phyloP scores from a whole-genome alignment of 2,888 invertebrate genomes.

The Temnothorax ravouxi region DNA sequence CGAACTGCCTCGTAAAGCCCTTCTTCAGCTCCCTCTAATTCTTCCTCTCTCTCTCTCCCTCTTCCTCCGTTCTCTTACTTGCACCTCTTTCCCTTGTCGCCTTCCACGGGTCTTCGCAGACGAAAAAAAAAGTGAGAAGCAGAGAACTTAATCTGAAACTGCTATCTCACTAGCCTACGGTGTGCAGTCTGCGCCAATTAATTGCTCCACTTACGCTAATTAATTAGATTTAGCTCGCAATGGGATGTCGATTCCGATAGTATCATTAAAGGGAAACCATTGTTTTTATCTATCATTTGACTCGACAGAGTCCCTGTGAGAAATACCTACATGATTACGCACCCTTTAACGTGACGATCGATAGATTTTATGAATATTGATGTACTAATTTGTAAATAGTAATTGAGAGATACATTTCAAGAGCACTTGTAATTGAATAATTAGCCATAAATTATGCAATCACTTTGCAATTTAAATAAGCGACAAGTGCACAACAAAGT shows the following conservation, averaged over 20 bases:
- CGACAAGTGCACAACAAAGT: slow-evolving; percentile 3
- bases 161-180: slow-evolving; percentile 63
- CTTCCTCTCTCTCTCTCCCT: slow-evolving; percentile 39
- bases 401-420: slow-evolving; percentile 25
- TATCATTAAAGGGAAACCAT: slow-evolving; percentile 58
- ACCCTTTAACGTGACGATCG: background rate
- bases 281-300: slow-evolving; percentile 42
- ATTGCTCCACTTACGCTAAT: slow-evolving; percentile 83
- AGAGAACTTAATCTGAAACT: slow-evolving; percentile 78
- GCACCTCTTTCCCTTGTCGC: slow-evolving; percentile 60
- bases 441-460: slow-evolving; percentile 8
- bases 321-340: slow-evolving; percentile 4
- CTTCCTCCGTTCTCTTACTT: slow-evolving; percentile 48
- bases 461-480: slow-evolving; percentile 25
- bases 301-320: background rate
- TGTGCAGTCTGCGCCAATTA: slow-evolving; percentile 74
- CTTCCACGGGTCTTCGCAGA: slow-evolving; percentile 63
- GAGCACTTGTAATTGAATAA: slow-evolving; percentile 1
- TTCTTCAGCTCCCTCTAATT: slow-evolving; percentile 55
- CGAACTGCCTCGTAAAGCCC: slow-evolving; percentile 82
- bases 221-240: slow-evolving; percentile 81
- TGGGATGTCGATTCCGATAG: slow-evolving; percentile 75
- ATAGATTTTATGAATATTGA: slow-evolving; percentile 40
- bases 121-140: slow-evolving; percentile 61
- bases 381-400: background rate